Percentiles rank a stretch among this genome's conserved stretches.
These are phyloP conservation scores for Dryas iulia DNA, from an alignment of 1,140 invertebrate genomes.

Conservation along the genomic window DNA sequence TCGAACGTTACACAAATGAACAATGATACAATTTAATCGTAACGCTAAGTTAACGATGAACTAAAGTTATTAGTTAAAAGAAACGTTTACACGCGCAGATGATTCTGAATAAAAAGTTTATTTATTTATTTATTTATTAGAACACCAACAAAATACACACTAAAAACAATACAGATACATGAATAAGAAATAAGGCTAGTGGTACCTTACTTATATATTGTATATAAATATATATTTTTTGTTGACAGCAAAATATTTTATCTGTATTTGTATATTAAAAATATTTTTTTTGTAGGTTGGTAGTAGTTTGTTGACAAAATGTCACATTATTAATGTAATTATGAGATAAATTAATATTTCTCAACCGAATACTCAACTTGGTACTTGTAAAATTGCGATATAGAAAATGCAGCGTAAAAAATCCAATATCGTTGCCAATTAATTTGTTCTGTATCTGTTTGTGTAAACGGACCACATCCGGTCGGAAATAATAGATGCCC, in stretches of 20 bases:
- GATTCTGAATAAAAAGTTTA: not conserved
- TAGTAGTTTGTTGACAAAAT: no score
- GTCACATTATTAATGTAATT: no score
- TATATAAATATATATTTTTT: no score
- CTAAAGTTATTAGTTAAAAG: not conserved
- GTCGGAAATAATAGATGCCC: not conserved
- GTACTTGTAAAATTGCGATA: not conserved
- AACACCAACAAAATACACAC: no score
- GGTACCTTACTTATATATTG: no score
- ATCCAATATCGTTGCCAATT: not conserved
- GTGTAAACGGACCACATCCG: conserved; percentile 5
- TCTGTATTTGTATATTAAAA: no score
- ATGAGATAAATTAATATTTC: not conserved
- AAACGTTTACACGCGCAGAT: not conserved
- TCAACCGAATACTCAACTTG: not conserved
- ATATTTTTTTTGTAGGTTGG: no score
- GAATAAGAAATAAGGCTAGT: no score
- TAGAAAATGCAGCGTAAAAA: not conserved
- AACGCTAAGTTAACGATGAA: not conserved
- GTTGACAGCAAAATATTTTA: no score
- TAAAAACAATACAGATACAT: no score
- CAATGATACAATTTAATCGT: conserved; percentile 10
- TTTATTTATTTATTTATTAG: no score
- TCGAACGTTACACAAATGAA: conserved; percentile 23
- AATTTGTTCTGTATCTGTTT: not conserved